Conservation (phyloP, 2,797 vertebrate genomes). For the Megaceryle alcyon region DNA sequence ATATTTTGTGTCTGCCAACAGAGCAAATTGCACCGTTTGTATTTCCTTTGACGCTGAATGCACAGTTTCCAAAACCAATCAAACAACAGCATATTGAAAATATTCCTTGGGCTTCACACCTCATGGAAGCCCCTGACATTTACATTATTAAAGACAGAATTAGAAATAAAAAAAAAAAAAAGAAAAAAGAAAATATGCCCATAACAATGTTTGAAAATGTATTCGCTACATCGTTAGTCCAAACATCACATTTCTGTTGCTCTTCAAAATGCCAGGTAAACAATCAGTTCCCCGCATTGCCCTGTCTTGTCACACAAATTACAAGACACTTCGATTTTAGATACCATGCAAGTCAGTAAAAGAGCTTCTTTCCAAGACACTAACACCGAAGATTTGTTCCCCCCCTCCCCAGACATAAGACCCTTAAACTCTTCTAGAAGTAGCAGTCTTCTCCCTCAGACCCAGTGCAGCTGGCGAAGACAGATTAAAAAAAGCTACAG, state of each 20-base stretch:
- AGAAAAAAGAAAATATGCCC: neutral
- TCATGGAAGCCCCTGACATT: conserved; percentile 25
- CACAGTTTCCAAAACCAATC: neutral
- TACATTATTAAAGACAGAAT: conserved; percentile 64
- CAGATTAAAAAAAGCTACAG: conserved; percentile 97
- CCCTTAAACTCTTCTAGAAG: conserved; percentile 90
- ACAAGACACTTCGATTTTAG: conserved; percentile 74
- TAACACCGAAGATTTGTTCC: conserved; percentile 70
- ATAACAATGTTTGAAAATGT: conserved; percentile 42
- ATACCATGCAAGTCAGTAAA: conserved; percentile 77
- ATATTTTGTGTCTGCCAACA: conserved; percentile 48
- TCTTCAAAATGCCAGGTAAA: neutral
- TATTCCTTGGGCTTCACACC: neutral
- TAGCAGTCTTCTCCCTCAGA: conserved; percentile 93
- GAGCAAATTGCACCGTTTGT: conserved; percentile 10
- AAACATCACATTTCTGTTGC: neutral
- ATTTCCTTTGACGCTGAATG: neutral
- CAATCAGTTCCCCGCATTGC: neutral
- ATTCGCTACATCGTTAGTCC: conserved; percentile 52
- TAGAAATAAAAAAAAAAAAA: conserved; percentile 32
- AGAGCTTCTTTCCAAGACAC: conserved; percentile 75
- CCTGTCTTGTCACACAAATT: conserved; percentile 71
- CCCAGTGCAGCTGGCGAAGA: conserved; percentile 87
- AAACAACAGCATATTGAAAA: conserved; percentile 27
- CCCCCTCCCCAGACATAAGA: conserved; percentile 80